Percentiles rank a stretch among this genome's conserved stretches.
Evolutionary conservation across 2,113 vertebrate species (phyloP).

Genomic region (Antigone vipio): DNA sequence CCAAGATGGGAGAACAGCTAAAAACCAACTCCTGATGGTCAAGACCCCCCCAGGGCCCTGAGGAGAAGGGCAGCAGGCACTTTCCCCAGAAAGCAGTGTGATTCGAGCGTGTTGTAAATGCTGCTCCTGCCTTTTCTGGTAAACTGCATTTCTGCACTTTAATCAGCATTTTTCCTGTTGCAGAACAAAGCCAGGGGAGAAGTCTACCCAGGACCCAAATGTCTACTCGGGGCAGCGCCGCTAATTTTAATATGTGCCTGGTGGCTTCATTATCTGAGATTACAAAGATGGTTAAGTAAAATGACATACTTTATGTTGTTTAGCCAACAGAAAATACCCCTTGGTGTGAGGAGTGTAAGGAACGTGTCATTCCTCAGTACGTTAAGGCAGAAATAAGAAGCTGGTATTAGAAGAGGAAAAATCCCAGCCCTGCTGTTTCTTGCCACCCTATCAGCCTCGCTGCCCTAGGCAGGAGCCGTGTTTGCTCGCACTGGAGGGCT

Average conservation of each 20-base stretch:
- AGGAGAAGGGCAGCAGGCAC: background rate
- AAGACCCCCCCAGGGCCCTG: background rate
- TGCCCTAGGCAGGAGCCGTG: constrained; percentile 45
- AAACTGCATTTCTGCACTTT: constrained; percentile 22
- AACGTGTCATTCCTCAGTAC: constrained; percentile 43
- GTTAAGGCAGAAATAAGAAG: constrained; percentile 21
- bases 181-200: constrained; percentile 33
- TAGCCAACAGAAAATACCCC: constrained; percentile 58
- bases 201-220: constrained; percentile 12
- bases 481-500: constrained; percentile 26
- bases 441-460: constrained; percentile 27
- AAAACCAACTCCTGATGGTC: background rate
- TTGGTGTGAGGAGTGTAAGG: constrained; percentile 40
- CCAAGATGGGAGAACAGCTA: background rate
- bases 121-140: background rate
- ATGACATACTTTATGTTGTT: constrained; percentile 35
- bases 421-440: constrained; percentile 44
- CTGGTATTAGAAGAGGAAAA: constrained; percentile 43
- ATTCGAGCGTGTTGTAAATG: background rate
- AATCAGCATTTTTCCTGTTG: constrained; percentile 19
- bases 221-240: constrained; percentile 1
- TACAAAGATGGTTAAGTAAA: constrained; percentile 27
- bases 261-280: constrained; percentile 51
- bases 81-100: background rate
- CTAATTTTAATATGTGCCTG: constrained; percentile 50